phyloP scores from a whole-genome alignment of 2,113 vertebrate genomes.

The Callithrix jacchus region DNA sequence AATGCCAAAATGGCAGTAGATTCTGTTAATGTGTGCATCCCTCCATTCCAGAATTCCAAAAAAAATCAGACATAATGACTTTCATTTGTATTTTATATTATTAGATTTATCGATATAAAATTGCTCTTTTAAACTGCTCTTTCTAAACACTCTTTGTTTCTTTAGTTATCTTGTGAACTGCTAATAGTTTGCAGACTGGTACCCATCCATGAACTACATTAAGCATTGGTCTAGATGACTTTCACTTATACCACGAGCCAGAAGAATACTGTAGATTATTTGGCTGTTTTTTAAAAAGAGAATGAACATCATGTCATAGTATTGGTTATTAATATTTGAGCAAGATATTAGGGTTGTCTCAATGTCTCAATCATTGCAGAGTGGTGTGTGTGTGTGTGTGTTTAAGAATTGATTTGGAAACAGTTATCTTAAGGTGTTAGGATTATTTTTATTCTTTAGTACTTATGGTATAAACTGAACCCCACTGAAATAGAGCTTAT shows the following conservation, averaged over 20 bases:
- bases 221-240: neutral
- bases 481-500: neutral
- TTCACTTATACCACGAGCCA: neutral
- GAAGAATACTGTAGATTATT: neutral
- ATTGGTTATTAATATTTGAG: neutral
- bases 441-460: slow-evolving; percentile 20
- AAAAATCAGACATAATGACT: neutral
- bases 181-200: neutral
- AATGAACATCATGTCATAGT: neutral
- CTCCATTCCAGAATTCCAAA: neutral
- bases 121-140: neutral
- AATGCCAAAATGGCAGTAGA: neutral
- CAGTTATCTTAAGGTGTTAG: neutral
- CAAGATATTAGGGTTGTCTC: neutral
- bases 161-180: slow-evolving; percentile 23
- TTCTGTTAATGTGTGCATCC: neutral
- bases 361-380: neutral
- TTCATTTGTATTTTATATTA: neutral
- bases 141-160: neutral
- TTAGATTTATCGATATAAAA: slow-evolving; percentile 33
- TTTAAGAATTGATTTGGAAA: neutral
- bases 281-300: neutral
- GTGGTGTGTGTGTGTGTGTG: neutral
- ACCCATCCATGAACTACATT: neutral
- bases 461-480: neutral